Conservation (phyloP, 64 coral and sea anemone species). For the Astreopora myriophthalma region DNA sequence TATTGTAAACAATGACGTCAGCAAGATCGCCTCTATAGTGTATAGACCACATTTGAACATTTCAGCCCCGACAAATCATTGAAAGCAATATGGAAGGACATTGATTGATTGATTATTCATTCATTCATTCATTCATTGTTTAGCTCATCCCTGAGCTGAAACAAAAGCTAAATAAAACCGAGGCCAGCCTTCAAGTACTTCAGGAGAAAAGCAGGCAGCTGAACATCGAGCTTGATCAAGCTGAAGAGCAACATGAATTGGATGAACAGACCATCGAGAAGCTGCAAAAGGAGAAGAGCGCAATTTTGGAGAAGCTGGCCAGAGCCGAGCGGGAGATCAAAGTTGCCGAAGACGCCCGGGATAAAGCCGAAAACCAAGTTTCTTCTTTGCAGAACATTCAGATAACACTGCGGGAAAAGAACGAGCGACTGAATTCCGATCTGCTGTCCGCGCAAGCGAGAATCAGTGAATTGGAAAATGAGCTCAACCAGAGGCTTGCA, state of each 20-base stretch:
- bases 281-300: neutral
- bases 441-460: neutral
- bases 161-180: slow-evolving; percentile 19
- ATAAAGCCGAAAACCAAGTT: neutral
- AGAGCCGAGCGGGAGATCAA: neutral
- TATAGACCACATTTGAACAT: too few species aligned
- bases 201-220: neutral
- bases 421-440: neutral
- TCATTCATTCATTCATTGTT: neutral
- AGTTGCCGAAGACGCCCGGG: neutral
- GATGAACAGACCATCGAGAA: neutral
- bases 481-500: neutral
- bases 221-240: neutral
- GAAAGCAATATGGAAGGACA: neutral
- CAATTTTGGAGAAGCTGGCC: neutral
- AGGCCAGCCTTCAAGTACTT: neutral
- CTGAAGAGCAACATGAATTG: neutral
- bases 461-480: slow-evolving; percentile 20
- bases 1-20: too few species aligned
- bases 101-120: neutral
- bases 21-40: too few species aligned
- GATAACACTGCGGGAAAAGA: neutral
- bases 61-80: neutral
- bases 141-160: neutral
- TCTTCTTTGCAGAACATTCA: neutral